phyloP scores from a whole-genome alignment of 2,888 invertebrate species.

The Orthonevra nobilis region DNA sequence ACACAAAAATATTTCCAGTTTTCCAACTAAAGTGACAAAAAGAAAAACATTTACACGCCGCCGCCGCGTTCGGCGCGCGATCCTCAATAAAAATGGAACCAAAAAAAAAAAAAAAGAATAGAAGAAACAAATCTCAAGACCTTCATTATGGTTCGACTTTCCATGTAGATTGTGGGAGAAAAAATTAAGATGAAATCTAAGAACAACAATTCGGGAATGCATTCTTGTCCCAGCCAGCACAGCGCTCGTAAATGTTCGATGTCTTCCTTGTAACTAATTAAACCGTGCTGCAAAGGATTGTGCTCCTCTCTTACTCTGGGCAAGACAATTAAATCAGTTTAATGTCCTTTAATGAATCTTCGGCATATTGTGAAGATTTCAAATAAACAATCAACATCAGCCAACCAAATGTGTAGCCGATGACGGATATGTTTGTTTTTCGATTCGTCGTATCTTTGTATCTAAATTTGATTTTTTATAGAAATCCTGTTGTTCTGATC shows the following conservation, averaged over 20 bases:
- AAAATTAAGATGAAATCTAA: constrained; percentile 26
- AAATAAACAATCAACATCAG: constrained; percentile 45
- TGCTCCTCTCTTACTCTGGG: neutral
- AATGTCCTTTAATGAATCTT: constrained; percentile 57
- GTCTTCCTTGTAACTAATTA: constrained; percentile 38
- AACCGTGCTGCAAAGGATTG: constrained; percentile 9
- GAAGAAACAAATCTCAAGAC: neutral
- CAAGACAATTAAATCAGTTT: constrained; percentile 51
- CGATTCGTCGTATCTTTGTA: too few relatives aligned
- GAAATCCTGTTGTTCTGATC: constrained; percentile 37
- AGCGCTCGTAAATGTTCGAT: constrained; percentile 30
- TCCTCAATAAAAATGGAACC: constrained; percentile 4
- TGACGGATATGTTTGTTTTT: too few relatives aligned
- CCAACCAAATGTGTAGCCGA: constrained; percentile 19
- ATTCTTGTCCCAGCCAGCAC: neutral
- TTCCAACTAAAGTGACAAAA: constrained; percentile 47
- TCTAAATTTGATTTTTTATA: constrained; percentile 8
- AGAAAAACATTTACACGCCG: constrained; percentile 46
- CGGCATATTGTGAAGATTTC: constrained; percentile 7
- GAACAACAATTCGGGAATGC: neutral
- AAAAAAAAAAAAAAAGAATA: too few relatives aligned
- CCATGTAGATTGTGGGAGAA: constrained; percentile 12
- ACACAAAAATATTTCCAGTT: constrained; percentile 20
- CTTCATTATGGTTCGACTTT: neutral
- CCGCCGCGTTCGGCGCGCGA: constrained; percentile 10